A percentile compares a stretch with the other conserved stretches of the same genome.
phyloP scores from a whole-genome alignment of 2,113 vertebrate species.

The Tympanuchus pallidicinctus region DNA sequence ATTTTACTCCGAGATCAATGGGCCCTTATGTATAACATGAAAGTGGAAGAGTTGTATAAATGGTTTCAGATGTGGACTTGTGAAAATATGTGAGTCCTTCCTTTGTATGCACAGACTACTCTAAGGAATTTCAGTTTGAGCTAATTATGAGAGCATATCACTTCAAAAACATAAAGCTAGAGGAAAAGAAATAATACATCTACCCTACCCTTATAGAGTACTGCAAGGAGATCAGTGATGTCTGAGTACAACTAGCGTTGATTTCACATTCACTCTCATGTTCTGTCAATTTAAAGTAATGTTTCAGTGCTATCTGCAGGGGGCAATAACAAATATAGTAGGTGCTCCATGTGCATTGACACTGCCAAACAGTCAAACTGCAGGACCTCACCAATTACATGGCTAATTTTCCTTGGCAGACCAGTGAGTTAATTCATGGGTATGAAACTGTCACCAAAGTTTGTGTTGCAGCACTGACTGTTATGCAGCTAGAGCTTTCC shows the following conservation, averaged over 20 bases:
- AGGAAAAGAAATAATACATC: not conserved
- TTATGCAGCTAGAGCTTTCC: not conserved
- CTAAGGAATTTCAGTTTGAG: not conserved
- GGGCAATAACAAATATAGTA: not conserved
- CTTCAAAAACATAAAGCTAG: not conserved
- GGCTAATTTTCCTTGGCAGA: not conserved
- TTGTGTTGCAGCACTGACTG: not conserved
- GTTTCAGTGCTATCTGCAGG: not conserved
- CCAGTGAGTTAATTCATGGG: not conserved
- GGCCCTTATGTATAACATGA: not conserved
- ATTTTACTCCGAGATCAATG: not conserved
- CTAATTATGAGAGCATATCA: fast-evolving
- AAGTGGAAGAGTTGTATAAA: not conserved
- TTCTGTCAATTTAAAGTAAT: slow-evolving; percentile 37
- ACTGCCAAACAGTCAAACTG: not conserved
- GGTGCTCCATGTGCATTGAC: not conserved
- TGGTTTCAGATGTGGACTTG: not conserved
- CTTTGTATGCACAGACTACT: not conserved
- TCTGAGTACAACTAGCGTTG: not conserved
- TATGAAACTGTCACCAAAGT: slow-evolving; percentile 18
- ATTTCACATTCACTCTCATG: not conserved
- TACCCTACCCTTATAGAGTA: not conserved
- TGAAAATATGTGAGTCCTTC: not conserved
- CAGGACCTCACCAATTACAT: not conserved
- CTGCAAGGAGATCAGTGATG: fast-evolving